Percentiles rank a stretch among this genome's conserved stretches.
Evolutionary conservation across 2,797 vertebrate genomes (phyloP).

Genomic region (Garrulus glandarius): DNA sequence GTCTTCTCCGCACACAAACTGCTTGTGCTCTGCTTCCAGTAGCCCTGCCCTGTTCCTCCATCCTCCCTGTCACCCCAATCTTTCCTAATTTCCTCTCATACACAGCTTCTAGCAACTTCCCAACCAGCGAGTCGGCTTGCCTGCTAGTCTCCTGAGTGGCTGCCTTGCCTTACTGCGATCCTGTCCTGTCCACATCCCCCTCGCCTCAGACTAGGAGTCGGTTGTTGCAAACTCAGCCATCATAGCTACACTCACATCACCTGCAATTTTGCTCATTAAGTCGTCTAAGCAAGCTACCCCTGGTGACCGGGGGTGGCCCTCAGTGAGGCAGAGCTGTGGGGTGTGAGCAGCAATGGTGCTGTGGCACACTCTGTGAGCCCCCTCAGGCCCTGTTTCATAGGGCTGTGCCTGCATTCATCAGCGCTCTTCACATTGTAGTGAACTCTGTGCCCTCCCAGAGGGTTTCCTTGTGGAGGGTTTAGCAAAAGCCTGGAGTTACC

Average conservation of each 20-base stretch:
- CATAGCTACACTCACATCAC: too few relatives aligned
- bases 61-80: fast-evolving
- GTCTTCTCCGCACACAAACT: neutral
- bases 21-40: fast-evolving
- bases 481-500: neutral
- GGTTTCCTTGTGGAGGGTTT: neutral
- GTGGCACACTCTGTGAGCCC: too few relatives aligned
- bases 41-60: neutral
- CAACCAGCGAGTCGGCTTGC: neutral
- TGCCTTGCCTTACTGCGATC: neutral
- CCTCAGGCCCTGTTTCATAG: fast-evolving
- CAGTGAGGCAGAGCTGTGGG: neutral
- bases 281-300: neutral
- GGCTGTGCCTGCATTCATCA: neutral
- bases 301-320: neutral
- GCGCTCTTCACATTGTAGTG: neutral
- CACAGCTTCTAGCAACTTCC: neutral
- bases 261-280: neutral
- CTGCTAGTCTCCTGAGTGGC: fast-evolving
- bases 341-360: fast-evolving
- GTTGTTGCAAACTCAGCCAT: neutral
- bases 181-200: fast-evolving
- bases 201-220: neutral
- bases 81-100: neutral
- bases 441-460: neutral